Base-by-base conservation (phyloP, 37 sponge, comb jelly and placozoan species). In the Hexactinellida sp. region DNA sequence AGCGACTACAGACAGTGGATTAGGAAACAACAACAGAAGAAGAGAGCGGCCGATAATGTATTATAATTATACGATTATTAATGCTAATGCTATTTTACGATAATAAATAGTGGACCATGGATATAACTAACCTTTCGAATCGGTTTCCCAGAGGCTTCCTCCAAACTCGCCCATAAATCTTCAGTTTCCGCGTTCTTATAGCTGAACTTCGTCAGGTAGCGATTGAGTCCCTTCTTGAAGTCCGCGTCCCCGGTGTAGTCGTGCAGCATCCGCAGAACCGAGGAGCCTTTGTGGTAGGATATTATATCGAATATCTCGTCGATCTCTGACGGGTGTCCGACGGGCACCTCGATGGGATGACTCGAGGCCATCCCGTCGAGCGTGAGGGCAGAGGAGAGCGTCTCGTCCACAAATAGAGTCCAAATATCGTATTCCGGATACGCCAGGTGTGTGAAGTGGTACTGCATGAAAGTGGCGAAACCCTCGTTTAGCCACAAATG, bases 1-100 rank as follows among this genome's bases (percentile, higher is more conserved):
- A 91, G 91, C 38, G 99, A 99, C 90, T 99, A 99, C 89, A 82
- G 99, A 84, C 97, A 99, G 84, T 99, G 99, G 99, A 83, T 95
- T 24, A 51, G 99, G 30, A 88, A 89, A 39, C 99, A 99, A 54
- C 93, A 93, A 84, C 88, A 86, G 39, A 93, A 91, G 54, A 91
- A 54, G 83, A 82, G 83, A 82, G 83, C 82, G 7, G 84, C 41
- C 10, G 83, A 85, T 36, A 37, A 87, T 10, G 13, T 47, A 19
- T 47, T 47, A 9, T 47, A 47, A 19, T 19, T 47, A 47, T 19
- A 16, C 52, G 52, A 16, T 9, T 47, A 47, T 47, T 47, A 9
- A 16, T 19, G 9, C 9, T 47, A 47, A 47, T 47, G 52, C 13
- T 9, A 47, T 9, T 47, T 47, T 9, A 47, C 52, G 9, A 16